These are phyloP conservation scores for Helicolenus hilgendorfi DNA, from an alignment of 2,797 vertebrate genomes.

Conservation along the genomic window DNA sequence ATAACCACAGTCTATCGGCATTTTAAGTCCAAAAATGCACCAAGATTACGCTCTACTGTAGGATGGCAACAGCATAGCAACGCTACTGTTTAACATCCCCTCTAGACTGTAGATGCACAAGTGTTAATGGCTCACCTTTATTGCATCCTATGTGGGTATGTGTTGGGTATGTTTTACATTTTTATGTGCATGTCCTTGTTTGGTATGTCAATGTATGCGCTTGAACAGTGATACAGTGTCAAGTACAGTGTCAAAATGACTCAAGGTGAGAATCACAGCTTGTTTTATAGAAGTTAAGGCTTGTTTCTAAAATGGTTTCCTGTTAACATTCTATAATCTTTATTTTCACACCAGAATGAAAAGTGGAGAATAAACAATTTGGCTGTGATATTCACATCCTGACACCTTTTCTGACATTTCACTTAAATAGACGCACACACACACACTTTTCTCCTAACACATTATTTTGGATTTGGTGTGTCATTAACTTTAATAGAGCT, in stretches of 20 bases:
- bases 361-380: constrained; percentile 44
- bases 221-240: constrained; percentile 4
- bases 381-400: constrained; percentile 37
- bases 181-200: constrained; percentile 15
- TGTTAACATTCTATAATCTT: constrained; percentile 38
- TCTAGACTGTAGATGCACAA: constrained; percentile 1
- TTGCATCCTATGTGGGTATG: not conserved
- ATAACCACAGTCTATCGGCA: not conserved
- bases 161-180: constrained; percentile 24
- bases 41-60: constrained; percentile 12
- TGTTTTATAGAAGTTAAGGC: constrained; percentile 2
- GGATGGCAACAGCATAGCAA: constrained; percentile 15
- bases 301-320: constrained; percentile 24
- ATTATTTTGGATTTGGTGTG: constrained; percentile 68
- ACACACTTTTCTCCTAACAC: constrained; percentile 12
- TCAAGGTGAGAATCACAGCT: constrained; percentile 17
- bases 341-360: constrained; percentile 39
- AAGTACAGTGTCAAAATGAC: constrained; percentile 1
- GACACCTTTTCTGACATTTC: constrained; percentile 37
- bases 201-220: not conserved
- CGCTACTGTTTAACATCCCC: constrained; percentile 30
- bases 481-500: constrained; percentile 77
- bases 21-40: constrained; percentile 6
- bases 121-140: constrained; percentile 27
- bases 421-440: not conserved